These are phyloP conservation scores for Seladonia tumulorum DNA, from an alignment of 2,888 invertebrate species.

Conservation along the genomic window DNA sequence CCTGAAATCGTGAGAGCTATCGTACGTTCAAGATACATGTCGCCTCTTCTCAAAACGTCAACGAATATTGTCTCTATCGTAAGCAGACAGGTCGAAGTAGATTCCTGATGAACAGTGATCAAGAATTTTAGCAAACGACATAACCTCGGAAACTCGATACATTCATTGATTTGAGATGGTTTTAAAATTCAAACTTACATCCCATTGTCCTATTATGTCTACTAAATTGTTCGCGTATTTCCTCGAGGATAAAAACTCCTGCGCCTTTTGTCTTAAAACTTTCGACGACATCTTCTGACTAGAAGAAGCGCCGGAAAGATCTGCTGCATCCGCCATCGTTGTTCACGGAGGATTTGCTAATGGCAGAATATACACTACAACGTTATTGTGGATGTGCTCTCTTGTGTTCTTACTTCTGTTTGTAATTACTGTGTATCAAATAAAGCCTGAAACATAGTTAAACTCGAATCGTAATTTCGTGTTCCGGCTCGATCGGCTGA, in stretches of 20 bases:
- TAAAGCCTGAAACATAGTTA: neutral
- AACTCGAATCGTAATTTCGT: neutral
- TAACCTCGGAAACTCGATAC: conserved; percentile 68
- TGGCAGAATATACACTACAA: conserved; percentile 36
- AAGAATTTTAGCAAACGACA: conserved; percentile 51
- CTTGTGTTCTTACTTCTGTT: conserved; percentile 11
- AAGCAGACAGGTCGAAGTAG: conserved; percentile 86
- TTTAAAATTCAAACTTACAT: conserved; percentile 84
- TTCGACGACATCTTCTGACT: conserved; percentile 87
- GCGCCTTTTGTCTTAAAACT: conserved; percentile 88
- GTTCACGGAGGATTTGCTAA: conserved; percentile 41
- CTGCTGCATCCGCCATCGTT: conserved; percentile 76
- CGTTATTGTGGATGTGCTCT: conserved; percentile 16
- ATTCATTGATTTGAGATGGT: conserved; percentile 16
- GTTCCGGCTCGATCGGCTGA: neutral
- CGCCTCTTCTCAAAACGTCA: conserved; percentile 88
- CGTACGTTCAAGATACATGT: conserved; percentile 86
- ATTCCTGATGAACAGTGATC: conserved; percentile 70
- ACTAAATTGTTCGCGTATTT: conserved; percentile 88
- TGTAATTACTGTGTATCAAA: neutral
- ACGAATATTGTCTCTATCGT: conserved; percentile 90
- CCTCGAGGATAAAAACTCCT: conserved; percentile 89
- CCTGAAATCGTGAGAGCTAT: conserved; percentile 80
- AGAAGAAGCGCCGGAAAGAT: conserved; percentile 74
- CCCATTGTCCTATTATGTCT: conserved; percentile 89